Base-by-base conservation (phyloP, 2,888 invertebrate genomes). In the Apotomis turbidana region DNA sequence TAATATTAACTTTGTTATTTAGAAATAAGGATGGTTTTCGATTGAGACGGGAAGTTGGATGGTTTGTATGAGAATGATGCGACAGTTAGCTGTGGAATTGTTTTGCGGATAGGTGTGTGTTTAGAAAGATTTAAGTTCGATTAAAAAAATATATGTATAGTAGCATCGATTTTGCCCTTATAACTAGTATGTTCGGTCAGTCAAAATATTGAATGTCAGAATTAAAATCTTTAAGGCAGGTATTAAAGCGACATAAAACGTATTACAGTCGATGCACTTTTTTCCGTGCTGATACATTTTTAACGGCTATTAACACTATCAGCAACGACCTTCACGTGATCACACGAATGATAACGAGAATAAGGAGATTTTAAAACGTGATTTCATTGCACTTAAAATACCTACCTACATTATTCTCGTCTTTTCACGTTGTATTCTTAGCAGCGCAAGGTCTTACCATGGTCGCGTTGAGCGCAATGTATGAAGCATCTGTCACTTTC, bases 281-380 rank as follows among this genome's bases (percentile, higher is more conserved):
- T 54, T 44, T 5, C 46, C 41, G 5, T 15, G 10, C 51, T 13
- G 41, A 64, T 41, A 15, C 15, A 38, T 58, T 38, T n/a, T 44
- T 54, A 66, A 55, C 49, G 57, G 66, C 57, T 66, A 55, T 66
- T 66, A 64, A 64, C 64, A 64, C 46, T 57, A 57, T 66, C 66
- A 46, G 46, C 41, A 36, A 63, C 49, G 49, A 9, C 62, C 61
- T 62, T 15, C 54, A 13, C 15, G 49, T 49, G 44, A 36, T 62
- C 61, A 62, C 61, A 49, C 51, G 49, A n/a, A n/a, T 46, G 57
- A 66, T 57, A 46, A 57, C 27, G 27, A 27, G 27, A 27, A 27
- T 27, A 27, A 27, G 54, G 15, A 54, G 15, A 27, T 10, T 57
- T 62, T 8, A 64, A 58, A 36, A 6, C 27, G 55, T 12, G 44